Evolutionary conservation across 2,888 invertebrate genomes (phyloP), one percentile per base, ranked within the genome.

Genomic region (Empis stercorea): DNA sequence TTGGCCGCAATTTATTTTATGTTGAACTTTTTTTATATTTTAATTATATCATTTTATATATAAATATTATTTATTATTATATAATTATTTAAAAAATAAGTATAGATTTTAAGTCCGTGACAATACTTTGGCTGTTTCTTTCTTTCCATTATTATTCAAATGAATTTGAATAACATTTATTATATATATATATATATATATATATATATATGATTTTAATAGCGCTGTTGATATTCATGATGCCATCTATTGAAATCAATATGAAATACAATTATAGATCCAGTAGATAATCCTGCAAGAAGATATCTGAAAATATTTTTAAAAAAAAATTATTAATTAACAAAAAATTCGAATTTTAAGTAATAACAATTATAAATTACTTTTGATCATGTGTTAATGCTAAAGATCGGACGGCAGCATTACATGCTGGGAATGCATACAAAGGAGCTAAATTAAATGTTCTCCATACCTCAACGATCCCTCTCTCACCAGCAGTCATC

Each of bases 191-290:
- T n/a, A n/a, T n/a, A n/a, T n/a, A n/a, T n/a, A n/a, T n/a, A n/a
- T n/a, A n/a, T n/a, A n/a, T n/a, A n/a, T n/a, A n/a, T n/a, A 34
- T 34, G n/a, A 20, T 23, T 51, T 77, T 77, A 92, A 76, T 92
- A 92, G 60, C 92, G 81, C 71, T 92, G 92, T 65, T 93, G 92
- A 71, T 91, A 93, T 71, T 93, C 92, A 68, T 93, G 92, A 71
- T 93, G 93, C 93, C 93, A 93, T 64, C 91, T 78, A 73, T 99
- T 99, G 76, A 99, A 99, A 73, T 99, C 97, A 69, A 99, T 95
- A 75, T 99, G 96, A 75, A 97, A 97, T 60, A 99, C 95, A 52
- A 99, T 92, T 57, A 99, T 85, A 46, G 97, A 95, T 46, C 99
- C 99, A 57, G 96, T 92, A 48, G 95, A 92, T 48, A 99, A 75